Evolutionary conservation across 2,888 invertebrate genomes (phyloP).

Genomic region (Cryptocheilus praepositus): DNA sequence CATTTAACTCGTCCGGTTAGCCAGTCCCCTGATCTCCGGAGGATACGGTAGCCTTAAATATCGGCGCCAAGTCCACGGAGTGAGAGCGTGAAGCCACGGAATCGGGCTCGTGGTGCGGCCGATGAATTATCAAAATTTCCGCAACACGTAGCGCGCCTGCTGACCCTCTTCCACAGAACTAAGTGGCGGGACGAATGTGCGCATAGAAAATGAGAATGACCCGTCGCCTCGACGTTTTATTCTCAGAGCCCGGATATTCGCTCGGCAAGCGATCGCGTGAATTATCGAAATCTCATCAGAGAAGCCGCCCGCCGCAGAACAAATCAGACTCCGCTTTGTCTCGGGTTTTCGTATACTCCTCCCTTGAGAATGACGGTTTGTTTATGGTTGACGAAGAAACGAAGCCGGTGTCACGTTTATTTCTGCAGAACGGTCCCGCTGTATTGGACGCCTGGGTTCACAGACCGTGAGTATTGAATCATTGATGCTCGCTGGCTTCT

Average conservation of each 20-base stretch:
- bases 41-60: constrained; percentile 36
- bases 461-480: too few relatives aligned
- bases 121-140: constrained; percentile 62
- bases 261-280: constrained; percentile 1
- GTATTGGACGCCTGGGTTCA: too few relatives aligned
- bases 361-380: not conserved
- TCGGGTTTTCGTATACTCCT: too few relatives aligned
- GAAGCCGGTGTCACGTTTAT: not conserved
- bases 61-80: constrained; percentile 18
- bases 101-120: constrained; percentile 17
- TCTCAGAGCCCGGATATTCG: not conserved
- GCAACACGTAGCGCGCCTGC: constrained; percentile 46
- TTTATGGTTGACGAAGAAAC: constrained; percentile 2
- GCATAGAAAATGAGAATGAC: constrained; percentile 23
- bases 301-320: too few relatives aligned
- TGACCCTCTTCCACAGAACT: constrained; percentile 18
- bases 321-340: not conserved
- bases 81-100: constrained; percentile 4
- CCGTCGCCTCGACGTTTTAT: constrained; percentile 17
- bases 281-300: constrained; percentile 18
- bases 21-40: constrained; percentile 1
- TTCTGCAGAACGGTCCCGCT: not conserved
- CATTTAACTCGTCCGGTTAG: not conserved
- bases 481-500: too few relatives aligned
- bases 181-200: constrained; percentile 19